These are phyloP conservation scores for Rhagium mordax DNA, from an alignment of 2,888 invertebrate genomes.

Conservation along the genomic window DNA sequence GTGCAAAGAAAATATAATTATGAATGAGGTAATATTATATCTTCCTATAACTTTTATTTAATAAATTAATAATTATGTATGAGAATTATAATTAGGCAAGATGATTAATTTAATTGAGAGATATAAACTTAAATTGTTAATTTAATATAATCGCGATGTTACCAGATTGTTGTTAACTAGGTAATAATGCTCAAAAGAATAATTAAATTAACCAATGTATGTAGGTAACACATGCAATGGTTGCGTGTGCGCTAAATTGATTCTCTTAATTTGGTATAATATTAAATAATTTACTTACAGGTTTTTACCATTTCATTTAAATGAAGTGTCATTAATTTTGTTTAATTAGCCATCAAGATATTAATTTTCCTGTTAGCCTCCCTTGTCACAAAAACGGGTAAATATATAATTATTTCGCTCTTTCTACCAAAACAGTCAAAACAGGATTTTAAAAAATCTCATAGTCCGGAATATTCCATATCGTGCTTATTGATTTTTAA, in stretches of 20 bases:
- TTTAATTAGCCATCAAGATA: slow-evolving; percentile 13
- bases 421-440: too few relatives aligned
- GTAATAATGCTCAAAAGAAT: slow-evolving; percentile 15
- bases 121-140: background rate
- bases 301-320: slow-evolving; percentile 26
- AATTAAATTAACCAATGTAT: slow-evolving; percentile 43
- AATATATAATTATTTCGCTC: too few relatives aligned
- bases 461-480: too few relatives aligned
- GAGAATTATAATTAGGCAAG: background rate
- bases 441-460: too few relatives aligned
- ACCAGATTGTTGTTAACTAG: background rate
- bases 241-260: slow-evolving; percentile 38
- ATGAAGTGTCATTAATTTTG: slow-evolving; percentile 16
- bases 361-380: slow-evolving; percentile 8
- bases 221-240: slow-evolving; percentile 26
- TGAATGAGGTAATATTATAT: background rate
- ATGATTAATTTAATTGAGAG: background rate
- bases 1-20: slow-evolving; percentile 3
- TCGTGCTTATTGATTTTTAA: too few relatives aligned
- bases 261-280: slow-evolving; percentile 16
- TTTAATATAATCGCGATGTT: background rate
- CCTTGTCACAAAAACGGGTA: background rate
- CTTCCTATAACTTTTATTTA: background rate
- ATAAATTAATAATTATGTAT: background rate
- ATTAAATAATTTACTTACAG: slow-evolving; percentile 18